Evolutionary conservation across 2,797 vertebrate genomes (phyloP), one percentile per base, ranked within the genome.

Genomic region (Tiaroga cobitis): DNA sequence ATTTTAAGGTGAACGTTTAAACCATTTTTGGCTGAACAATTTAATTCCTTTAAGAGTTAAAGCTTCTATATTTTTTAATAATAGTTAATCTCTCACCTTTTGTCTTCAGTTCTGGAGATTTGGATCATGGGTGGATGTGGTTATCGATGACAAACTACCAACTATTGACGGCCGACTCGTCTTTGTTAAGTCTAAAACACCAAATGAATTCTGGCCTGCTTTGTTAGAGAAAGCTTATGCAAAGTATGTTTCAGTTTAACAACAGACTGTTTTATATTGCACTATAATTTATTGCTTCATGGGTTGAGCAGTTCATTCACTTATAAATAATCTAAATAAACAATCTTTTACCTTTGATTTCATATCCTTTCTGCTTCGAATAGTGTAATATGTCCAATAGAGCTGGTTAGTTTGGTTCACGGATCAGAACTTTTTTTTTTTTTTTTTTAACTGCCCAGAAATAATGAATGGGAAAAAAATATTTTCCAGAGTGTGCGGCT

Each of bases 181-280:
- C 79, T 97, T 97, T 37, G 95, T 97, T 79, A 94, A 90, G 18
- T 96, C 96, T 0, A 95, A 89, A 90, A 93, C 87, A 37, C 92
- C 91, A 65, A 95, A 94, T 11, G 93, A 97, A 78, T 97, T 98
- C 91, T 97, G 96, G 96, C 96, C 96, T 75, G 94, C 96, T 81
- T 91, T 98, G 91, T 85, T 97, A 91, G 97, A 97, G 91, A 97
- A 97, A 91, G 96, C 96, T 29, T 97, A 97, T 86, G 97, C 96
- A 77, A 97, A 97, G 96, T 97, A 65, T 15, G 76, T 49, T 72
- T 80, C 7, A 46, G 18, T 34, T n/a, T 24, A 54, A 34, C 8
- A 65, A 63, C 11, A 29, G n/a, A 63, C 1, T 18, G 2, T 63
- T 6, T 26, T 13, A 26, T 61, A n/a, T 59, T 24, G 8, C 10